Percentiles rank a stretch among this genome's conserved stretches.
Conservation (phyloP, 2,797 vertebrate genomes). For the Schizothorax lantsangensis region DNA sequence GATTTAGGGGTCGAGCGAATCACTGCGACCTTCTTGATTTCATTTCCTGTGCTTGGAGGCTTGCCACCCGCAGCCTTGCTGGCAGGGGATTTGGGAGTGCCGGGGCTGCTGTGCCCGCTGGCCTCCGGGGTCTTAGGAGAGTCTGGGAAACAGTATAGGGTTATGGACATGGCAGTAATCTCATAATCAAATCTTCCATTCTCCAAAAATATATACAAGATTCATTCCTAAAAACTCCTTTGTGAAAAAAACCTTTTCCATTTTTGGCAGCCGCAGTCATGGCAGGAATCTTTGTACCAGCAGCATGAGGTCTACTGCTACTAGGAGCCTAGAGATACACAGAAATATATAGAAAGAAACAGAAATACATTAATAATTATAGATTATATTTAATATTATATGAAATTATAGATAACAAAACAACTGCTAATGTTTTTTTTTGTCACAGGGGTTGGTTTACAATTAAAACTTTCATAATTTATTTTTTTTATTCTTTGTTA, state of each 20-base stretch:
- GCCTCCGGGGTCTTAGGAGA: constrained; percentile 82
- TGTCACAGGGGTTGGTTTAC: background rate
- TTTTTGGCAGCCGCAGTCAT: constrained; percentile 74
- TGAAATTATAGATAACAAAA: background rate
- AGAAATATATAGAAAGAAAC: background rate
- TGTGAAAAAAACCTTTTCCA: constrained; percentile 68
- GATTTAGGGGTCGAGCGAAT: constrained; percentile 95
- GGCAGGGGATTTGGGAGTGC: constrained; percentile 88
- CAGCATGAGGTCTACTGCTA: constrained; percentile 77
- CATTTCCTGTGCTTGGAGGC: constrained; percentile 84
- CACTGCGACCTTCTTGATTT: constrained; percentile 93
- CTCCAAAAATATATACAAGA: background rate
- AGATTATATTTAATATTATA: background rate
- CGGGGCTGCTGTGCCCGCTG: constrained; percentile 94
- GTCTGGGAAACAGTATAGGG: constrained; percentile 70
- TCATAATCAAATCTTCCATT: background rate
- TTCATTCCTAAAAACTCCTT: background rate
- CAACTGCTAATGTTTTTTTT: background rate
- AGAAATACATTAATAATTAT: background rate
- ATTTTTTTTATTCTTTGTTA: background rate
- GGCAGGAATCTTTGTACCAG: constrained; percentile 83
- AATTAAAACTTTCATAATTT: background rate
- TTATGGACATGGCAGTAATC: background rate
- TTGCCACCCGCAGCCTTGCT: constrained; percentile 86
- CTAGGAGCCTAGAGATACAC: constrained; percentile 61